phyloP scores from a whole-genome alignment of 2,797 vertebrate genomes.

The Melanotaenia pygmaea region DNA sequence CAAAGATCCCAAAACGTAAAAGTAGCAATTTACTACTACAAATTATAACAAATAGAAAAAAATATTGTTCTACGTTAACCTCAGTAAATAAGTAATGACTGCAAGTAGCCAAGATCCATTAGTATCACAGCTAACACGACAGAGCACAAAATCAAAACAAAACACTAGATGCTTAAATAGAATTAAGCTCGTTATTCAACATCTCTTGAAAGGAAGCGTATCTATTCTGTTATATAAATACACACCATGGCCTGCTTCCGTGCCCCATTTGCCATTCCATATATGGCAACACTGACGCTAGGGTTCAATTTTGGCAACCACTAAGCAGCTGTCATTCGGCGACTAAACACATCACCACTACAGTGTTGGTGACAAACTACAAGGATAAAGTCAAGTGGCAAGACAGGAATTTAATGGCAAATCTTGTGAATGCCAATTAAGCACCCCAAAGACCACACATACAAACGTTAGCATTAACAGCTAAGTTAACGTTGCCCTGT shows the following conservation, averaged over 20 bases:
- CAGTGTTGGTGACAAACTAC: slow-evolving; percentile 16
- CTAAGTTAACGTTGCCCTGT: slow-evolving; percentile 13
- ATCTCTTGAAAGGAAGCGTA: slow-evolving; percentile 60
- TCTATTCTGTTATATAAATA: slow-evolving; percentile 87
- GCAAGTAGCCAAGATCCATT: neutral
- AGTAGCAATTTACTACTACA: neutral
- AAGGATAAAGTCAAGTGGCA: slow-evolving; percentile 27
- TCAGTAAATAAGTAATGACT: neutral
- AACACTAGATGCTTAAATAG: slow-evolving; percentile 34
- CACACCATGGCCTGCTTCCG: slow-evolving; percentile 81
- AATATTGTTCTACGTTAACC: neutral
- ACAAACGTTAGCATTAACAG: slow-evolving; percentile 15
- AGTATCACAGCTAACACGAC: neutral
- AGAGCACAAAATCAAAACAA: slow-evolving; percentile 3
- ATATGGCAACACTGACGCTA: slow-evolving; percentile 84
- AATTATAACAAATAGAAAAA: neutral
- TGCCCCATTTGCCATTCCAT: slow-evolving; percentile 85
- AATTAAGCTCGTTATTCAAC: slow-evolving; percentile 63
- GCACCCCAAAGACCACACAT: slow-evolving; percentile 10
- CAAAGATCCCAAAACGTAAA: neutral
- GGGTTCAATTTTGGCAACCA: slow-evolving; percentile 83
- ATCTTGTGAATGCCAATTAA: slow-evolving; percentile 3
- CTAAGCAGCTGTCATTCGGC: slow-evolving; percentile 79
- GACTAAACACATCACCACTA: slow-evolving; percentile 58
- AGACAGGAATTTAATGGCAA: neutral